Conservation (phyloP, 2,797 vertebrate genomes). For the Girardinus metallicus region DNA sequence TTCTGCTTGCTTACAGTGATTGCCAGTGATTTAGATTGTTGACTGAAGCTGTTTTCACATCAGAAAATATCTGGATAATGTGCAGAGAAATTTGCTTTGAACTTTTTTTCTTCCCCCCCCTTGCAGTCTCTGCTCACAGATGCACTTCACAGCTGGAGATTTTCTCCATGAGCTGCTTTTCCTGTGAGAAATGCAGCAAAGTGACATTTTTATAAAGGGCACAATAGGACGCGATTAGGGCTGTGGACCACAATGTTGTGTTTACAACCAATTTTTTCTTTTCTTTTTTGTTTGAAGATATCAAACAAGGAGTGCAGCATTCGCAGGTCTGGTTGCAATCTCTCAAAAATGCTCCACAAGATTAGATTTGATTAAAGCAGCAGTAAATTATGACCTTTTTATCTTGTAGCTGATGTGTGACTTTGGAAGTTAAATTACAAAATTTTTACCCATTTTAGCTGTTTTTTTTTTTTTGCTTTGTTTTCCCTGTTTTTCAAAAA, state of each 20-base stretch:
- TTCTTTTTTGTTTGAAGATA: neutral
- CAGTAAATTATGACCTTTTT: neutral
- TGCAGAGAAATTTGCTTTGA: slow-evolving; percentile 3
- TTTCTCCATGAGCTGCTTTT: slow-evolving; percentile 51
- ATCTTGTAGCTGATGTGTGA: neutral
- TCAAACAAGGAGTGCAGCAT: neutral
- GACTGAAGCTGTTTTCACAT: slow-evolving; percentile 3
- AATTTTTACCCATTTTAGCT: neutral
- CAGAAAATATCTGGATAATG: slow-evolving; percentile 5
- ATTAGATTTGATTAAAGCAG: neutral
- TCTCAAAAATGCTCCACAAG: neutral
- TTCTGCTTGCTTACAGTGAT: slow-evolving; percentile 4
- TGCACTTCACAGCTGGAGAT: slow-evolving; percentile 19
- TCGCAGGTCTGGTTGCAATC: neutral
- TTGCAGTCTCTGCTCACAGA: neutral
- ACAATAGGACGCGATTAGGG: neutral
- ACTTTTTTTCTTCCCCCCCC: neutral
- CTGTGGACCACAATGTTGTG: neutral
- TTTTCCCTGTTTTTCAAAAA: neutral
- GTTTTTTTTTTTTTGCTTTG: neutral
- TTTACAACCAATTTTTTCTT: neutral
- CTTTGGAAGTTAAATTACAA: neutral
- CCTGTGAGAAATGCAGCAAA: neutral
- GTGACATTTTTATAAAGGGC: neutral
- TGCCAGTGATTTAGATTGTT: slow-evolving; percentile 7